phyloP scores from a whole-genome alignment of 2,113 vertebrate genomes.

The Syngnathoides biaculeatus region DNA sequence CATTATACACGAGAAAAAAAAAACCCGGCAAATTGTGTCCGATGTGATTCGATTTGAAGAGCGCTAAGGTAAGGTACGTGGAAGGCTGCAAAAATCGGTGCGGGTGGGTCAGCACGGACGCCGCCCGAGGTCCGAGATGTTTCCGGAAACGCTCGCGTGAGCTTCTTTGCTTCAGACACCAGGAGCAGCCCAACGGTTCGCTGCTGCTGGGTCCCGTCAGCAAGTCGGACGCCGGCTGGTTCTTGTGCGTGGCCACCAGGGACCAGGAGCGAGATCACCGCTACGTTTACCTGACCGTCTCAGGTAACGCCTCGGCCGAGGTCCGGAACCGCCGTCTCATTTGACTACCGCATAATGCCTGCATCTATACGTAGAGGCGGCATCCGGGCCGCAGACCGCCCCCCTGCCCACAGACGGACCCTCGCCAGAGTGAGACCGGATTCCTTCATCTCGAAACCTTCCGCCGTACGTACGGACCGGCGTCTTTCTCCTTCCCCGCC shows the following conservation, averaged over 20 bases:
- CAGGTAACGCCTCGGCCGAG: slow-evolving; percentile 67
- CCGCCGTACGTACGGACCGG: background rate
- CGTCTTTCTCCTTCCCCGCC: slow-evolving; percentile 2
- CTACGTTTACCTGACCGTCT: slow-evolving; percentile 79
- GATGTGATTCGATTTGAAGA: too few species aligned
- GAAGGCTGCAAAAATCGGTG: too few species aligned
- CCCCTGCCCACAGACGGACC: slow-evolving; percentile 38
- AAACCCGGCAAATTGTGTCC: too few species aligned
- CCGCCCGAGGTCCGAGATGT: too few species aligned
- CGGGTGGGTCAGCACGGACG: too few species aligned
- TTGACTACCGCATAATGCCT: slow-evolving; percentile 5
- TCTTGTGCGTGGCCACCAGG: slow-evolving; percentile 76
- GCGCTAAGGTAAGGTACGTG: too few species aligned
- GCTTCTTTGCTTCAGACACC: slow-evolving; percentile 71
- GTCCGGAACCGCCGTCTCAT: background rate
- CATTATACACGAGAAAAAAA: too few species aligned
- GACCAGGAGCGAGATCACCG: slow-evolving; percentile 67
- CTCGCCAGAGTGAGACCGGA: slow-evolving; percentile 31
- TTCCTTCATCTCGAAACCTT: background rate
- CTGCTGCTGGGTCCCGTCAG: slow-evolving; percentile 78
- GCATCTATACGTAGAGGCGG: slow-evolving; percentile 26
- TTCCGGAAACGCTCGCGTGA: background rate
- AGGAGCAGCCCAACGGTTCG: slow-evolving; percentile 80
- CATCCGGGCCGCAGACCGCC: slow-evolving; percentile 24
- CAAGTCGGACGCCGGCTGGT: slow-evolving; percentile 77